Percentiles rank a stretch among this genome's conserved stretches.
Conservation (phyloP, 2,113 vertebrate species). For the Dromaius novaehollandiae region DNA sequence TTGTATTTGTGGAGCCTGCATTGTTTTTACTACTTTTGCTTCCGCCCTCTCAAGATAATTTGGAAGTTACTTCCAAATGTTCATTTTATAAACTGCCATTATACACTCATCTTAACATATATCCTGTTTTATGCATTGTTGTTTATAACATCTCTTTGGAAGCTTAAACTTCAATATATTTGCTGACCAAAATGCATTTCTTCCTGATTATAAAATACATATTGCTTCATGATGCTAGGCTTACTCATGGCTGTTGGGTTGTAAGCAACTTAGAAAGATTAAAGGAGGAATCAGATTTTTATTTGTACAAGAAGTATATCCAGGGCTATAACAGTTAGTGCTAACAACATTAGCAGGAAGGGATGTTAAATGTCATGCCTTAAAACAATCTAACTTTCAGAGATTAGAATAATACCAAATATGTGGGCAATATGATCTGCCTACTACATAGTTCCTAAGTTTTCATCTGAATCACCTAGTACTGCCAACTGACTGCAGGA, state of each 20-base stretch:
- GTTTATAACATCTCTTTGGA: background rate
- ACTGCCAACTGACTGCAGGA: background rate
- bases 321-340: background rate
- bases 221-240: background rate
- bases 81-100: conserved; percentile 45
- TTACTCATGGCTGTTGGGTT: background rate
- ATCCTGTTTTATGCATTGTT: background rate
- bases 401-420: background rate
- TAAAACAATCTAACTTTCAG: conserved; percentile 1
- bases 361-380: background rate
- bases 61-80: conserved; percentile 61
- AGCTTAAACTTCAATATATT: background rate
- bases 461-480: background rate
- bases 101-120: background rate
- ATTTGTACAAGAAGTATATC: background rate
- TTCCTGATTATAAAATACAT: background rate
- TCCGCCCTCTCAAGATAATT: conserved; percentile 40
- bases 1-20: conserved; percentile 57
- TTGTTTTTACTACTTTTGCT: conserved; percentile 67
- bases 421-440: background rate
- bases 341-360: background rate
- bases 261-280: conserved; percentile 2
- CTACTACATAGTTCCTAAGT: background rate
- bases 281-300: background rate
- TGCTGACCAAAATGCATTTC: conserved; percentile 1